These are phyloP conservation scores for Choreutis nemorana DNA, from an alignment of 2,888 invertebrate species.

Conservation along the genomic window DNA sequence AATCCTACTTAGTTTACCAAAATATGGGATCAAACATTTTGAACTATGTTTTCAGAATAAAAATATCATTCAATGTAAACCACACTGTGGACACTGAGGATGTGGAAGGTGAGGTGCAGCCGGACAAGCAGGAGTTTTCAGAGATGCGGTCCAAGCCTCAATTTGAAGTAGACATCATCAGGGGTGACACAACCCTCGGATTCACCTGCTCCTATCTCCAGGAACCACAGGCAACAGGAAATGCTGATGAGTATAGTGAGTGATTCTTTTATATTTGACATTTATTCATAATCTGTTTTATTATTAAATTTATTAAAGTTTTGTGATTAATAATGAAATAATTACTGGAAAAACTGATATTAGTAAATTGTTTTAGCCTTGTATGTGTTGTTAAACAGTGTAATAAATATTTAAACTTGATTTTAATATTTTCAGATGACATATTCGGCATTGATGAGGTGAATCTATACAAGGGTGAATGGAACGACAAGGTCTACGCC, in stretches of 20 bases:
- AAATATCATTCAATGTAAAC: conserved; percentile 90
- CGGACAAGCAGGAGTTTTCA: conserved; percentile 77
- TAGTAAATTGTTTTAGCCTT: not conserved
- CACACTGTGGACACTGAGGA: conserved; percentile 91
- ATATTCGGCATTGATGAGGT: conserved; percentile 94
- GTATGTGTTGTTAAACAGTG: conserved; percentile 4
- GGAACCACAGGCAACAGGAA: conserved; percentile 64
- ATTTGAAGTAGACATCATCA: conserved; percentile 87
- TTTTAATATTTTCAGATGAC: conserved; percentile 85
- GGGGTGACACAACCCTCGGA: conserved; percentile 79
- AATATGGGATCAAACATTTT: no score
- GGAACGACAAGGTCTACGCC: conserved; percentile 86
- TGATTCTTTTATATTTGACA: conserved; percentile 18
- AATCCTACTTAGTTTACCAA: no score
- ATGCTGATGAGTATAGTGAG: conserved; percentile 76
- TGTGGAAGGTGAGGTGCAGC: conserved; percentile 68
- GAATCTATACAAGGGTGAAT: conserved; percentile 86
- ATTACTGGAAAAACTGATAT: not conserved
- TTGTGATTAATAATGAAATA: not conserved
- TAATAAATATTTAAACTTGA: no score
- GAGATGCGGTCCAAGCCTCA: conserved; percentile 92
- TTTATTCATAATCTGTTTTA: not conserved
- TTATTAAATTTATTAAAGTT: not conserved
- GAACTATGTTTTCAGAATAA: conserved; percentile 67
- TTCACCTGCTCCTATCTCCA: conserved; percentile 86